Evolutionary conservation across 2,797 vertebrate species (phyloP).

Genomic region (Diceros bicornis): DNA sequence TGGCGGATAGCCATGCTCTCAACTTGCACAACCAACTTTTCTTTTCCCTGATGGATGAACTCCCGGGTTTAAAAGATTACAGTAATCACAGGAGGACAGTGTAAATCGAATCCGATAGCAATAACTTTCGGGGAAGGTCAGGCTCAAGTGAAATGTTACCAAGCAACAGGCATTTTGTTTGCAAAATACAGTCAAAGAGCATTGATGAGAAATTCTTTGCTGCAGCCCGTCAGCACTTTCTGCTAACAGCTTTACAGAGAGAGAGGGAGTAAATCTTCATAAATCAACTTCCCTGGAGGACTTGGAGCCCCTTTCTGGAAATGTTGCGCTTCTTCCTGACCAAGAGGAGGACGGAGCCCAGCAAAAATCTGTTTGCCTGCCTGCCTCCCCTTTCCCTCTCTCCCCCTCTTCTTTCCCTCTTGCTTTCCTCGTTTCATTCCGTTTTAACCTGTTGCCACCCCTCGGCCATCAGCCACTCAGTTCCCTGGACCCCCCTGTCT

Average conservation of each 20-base stretch:
- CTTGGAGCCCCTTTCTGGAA: conserved; percentile 76
- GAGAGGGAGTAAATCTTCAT: conserved; percentile 82
- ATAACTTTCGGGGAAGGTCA: conserved; percentile 93
- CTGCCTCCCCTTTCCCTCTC: background rate
- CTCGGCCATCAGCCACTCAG: background rate
- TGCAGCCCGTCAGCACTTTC: conserved; percentile 93
- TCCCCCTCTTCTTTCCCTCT: background rate
- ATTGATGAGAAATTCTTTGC: conserved; percentile 91
- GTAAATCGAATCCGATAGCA: conserved; percentile 93
- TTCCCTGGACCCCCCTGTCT: background rate
- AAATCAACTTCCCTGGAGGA: conserved; percentile 85
- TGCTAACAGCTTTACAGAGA: conserved; percentile 87
- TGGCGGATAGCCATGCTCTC: conserved; percentile 81
- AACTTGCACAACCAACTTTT: conserved; percentile 84
- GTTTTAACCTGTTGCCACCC: background rate
- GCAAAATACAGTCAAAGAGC: conserved; percentile 92
- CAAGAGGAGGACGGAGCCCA: background rate
- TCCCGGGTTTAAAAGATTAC: conserved; percentile 92
- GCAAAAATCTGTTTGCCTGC: conserved; percentile 30
- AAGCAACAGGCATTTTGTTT: conserved; percentile 94
- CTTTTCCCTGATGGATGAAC: conserved; percentile 89
- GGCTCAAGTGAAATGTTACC: conserved; percentile 94
- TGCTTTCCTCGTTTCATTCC: background rate
- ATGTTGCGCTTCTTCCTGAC: conserved; percentile 84
- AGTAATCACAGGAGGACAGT: conserved; percentile 92